Conservation (phyloP, 2,113 vertebrate genomes). For the Cavia porcellus region DNA sequence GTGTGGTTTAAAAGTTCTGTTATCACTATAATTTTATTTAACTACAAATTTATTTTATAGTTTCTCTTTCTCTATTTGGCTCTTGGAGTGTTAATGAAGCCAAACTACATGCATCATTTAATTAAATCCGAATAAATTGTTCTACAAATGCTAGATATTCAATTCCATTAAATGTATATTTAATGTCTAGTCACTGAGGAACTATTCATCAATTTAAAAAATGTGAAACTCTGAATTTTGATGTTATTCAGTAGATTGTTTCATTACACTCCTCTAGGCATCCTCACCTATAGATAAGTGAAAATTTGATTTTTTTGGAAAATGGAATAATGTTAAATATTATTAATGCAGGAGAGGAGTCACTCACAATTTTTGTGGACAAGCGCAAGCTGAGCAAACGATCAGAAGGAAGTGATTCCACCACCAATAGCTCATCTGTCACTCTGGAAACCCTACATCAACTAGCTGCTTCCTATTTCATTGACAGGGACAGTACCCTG, state of each 20-base stretch:
- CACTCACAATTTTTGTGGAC: constrained; percentile 98
- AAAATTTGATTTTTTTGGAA: background rate
- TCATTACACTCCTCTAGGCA: background rate
- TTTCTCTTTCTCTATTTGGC: background rate
- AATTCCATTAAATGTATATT: background rate
- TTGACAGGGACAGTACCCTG: constrained; percentile 91
- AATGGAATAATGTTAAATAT: background rate
- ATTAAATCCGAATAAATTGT: background rate
- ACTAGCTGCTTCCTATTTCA: constrained; percentile 93
- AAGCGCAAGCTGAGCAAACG: constrained; percentile 96
- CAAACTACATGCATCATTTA: background rate
- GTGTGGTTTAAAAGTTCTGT: background rate
- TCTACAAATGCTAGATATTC: background rate
- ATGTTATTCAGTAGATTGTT: background rate
- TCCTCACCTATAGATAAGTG: background rate
- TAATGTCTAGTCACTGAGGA: background rate
- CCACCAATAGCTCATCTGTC: constrained; percentile 91
- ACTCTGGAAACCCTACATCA: constrained; percentile 90
- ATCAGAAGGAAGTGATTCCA: constrained; percentile 91
- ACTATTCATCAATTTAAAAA: background rate
- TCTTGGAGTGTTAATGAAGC: accelerated
- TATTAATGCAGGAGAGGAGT: constrained; percentile 94
- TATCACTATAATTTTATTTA: background rate
- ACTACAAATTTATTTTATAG: background rate
- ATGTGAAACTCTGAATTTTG: background rate